Conservation (phyloP, 2,113 vertebrate genomes). For the Nipponia nippon region DNA sequence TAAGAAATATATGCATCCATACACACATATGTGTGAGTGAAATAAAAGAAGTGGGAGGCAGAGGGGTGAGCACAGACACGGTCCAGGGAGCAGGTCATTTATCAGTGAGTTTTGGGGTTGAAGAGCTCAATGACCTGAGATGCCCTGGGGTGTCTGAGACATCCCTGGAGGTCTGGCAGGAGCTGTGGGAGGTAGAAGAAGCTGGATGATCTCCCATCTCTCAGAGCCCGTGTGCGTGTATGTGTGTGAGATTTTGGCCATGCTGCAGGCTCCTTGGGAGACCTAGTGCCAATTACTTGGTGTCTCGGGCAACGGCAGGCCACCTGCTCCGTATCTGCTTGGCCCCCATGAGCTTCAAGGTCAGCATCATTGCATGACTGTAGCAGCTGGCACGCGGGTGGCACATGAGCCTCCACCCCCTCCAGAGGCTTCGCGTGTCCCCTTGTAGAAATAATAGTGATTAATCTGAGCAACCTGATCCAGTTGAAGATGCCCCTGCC, state of each 20-base stretch:
- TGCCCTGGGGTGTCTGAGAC: background rate
- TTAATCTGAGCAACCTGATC: background rate
- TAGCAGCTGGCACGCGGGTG: background rate
- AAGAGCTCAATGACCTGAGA: background rate
- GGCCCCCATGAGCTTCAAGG: background rate
- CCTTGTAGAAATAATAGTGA: background rate
- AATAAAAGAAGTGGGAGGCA: background rate
- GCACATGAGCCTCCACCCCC: background rate
- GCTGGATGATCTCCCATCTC: background rate
- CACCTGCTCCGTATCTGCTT: background rate
- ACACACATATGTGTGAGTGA: fast-evolving
- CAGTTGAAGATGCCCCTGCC: no score
- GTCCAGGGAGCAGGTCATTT: background rate
- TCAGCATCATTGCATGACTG: background rate
- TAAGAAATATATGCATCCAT: fast-evolving
- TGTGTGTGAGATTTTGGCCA: background rate
- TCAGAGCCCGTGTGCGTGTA: fast-evolving
- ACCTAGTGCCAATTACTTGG: background rate
- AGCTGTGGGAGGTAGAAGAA: background rate
- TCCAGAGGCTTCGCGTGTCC: fast-evolving
- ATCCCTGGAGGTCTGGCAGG: background rate
- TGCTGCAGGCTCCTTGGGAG: background rate
- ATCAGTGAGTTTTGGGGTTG: background rate
- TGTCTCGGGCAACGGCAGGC: fast-evolving
- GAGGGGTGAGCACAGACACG: background rate